Evolutionary conservation across 2,113 vertebrate species (phyloP), one percentile per base, ranked within the genome.

Genomic region (Microcebus jonahi): DNA sequence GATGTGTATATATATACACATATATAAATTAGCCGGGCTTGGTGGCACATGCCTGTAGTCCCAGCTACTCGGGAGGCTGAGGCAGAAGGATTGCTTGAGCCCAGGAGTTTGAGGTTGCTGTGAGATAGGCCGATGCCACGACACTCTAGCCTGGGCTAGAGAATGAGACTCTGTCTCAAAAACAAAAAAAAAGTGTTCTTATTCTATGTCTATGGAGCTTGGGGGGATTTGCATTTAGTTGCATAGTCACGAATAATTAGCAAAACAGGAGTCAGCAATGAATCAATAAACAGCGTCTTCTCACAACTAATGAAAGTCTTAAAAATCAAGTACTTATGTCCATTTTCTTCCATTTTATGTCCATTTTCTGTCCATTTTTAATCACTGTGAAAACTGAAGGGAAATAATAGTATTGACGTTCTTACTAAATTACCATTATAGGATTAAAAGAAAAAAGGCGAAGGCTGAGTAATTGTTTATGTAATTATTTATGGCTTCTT

Each of bases 401-500:
- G 65, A 95, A 94, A 39, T 88, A 45, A 23, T 53, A 68, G 82
- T 91, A 48, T 86, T 84, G 61, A 90, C 94, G 53, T 88, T 93
- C 83, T 45, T 96, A 34, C 95, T 82, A 93, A 97, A 63, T 96
- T 82, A 97, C 92, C 55, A 87, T 95, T 86, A 91, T 14, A 96
- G 50, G 86, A 97, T 97, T 96, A 96, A 93, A 91, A 90, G 75
- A 90, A 81, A 95, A 96, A 96, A 97, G 48, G 77, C 95, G 89
- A 96, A 97, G 70, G 83, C 83, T 29, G 98, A 93, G 94, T 88
- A 96, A 94, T 91, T 96, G 94, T 98, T 98, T 97, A 96, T 97
- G 55, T 96, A 97, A 97, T 96, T 98, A 91, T 97, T 98, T 97
- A 95, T 88, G 94, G 97, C 75, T 97, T 96, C 98, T 98, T 95